Evolutionary conservation across 2,797 vertebrate species (phyloP), one percentile per base, ranked within the genome.

Genomic region (Syndactyla subalaris): DNA sequence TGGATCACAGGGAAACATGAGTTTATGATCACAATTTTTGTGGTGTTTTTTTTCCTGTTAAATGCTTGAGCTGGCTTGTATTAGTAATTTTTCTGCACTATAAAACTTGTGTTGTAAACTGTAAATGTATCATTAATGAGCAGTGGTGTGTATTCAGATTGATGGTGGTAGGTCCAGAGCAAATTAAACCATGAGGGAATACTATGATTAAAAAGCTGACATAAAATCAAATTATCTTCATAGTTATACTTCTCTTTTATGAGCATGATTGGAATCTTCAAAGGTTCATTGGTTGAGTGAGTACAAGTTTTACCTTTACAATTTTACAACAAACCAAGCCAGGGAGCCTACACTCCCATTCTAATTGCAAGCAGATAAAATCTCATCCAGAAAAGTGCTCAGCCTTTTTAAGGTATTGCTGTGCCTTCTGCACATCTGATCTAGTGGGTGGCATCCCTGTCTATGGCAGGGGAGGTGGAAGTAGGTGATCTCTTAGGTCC

Each of bases 201-300:
- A 79, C 36, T 88, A 30, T 93, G 89, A 96, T 96, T 94, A 86
- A 93, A 93, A 91, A 94, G 41, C 62, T 86, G 70, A 84, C 73
- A 93, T 91, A 91, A 96, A 95, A 59, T 89, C 81, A 95, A 94
- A 95, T 92, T 51, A 81, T 85, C 62, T 88, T 81, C 70, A 58
- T 91, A 92, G 66, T 70, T 55, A 54, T 76, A 73, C 74, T 95
- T 95, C 36, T 66, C 10, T 89, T 92, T 86, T 89, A 93, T 75
- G 70, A 86, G 54, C 70, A 30, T 70, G 87, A 89, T 66, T 70
- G 76, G 79, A 88, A 49, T 86, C 76, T 84, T 93, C 91, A 75
- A 55, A 58, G 51, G 45, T 63, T 74, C 65, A 20, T 72, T 88
- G 65, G 73, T 67, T 91, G 70, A 70, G 51, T 55, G 70, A 78